These are phyloP conservation scores for Ploceus nigricollis DNA, from an alignment of 2,113 vertebrate genomes.

Conservation along the genomic window DNA sequence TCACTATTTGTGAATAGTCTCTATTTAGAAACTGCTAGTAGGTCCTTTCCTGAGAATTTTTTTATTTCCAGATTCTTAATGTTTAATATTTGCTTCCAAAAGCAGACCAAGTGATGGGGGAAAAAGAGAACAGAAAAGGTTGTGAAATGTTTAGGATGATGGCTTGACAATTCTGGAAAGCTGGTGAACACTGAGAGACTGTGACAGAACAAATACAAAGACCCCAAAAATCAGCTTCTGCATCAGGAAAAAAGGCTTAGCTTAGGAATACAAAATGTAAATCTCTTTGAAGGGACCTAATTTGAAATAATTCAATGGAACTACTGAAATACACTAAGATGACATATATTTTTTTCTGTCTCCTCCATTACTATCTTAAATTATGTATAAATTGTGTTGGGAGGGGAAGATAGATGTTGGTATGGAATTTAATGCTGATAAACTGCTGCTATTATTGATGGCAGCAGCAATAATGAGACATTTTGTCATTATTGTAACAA, in stretches of 20 bases:
- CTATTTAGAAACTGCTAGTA: neutral
- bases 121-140: neutral
- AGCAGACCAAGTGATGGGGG: neutral
- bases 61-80: neutral
- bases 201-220: neutral
- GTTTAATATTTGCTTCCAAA: neutral
- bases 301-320: neutral
- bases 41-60: neutral
- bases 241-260: neutral
- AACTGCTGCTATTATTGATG: slow-evolving; percentile 10
- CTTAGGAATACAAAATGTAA: neutral
- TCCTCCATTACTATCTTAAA: neutral
- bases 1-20: neutral
- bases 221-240: neutral
- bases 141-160: neutral
- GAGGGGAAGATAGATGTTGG: neutral
- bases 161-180: neutral
- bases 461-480: slow-evolving; percentile 5
- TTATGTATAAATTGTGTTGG: neutral
- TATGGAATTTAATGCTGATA: slow-evolving; percentile 11
- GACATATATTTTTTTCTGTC: neutral
- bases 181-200: neutral
- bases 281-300: neutral
- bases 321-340: neutral
- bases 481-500: slow-evolving; percentile 15